Conservation (phyloP, 2,888 invertebrate genomes). For the Phymatocera aterrima region DNA sequence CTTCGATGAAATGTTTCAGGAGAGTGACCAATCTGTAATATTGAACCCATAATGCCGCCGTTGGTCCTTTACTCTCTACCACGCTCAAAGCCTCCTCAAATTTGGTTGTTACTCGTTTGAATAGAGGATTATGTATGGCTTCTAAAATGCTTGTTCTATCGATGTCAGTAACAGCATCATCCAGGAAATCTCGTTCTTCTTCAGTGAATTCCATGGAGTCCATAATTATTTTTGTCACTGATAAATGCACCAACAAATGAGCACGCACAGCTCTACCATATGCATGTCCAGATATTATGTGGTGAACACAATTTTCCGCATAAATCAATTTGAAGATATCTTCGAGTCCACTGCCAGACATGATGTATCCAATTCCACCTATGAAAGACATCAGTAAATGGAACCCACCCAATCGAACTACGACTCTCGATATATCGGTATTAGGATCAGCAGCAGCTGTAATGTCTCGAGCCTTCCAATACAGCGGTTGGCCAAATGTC, state of each 20-base stretch:
- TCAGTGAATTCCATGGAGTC: slow-evolving; percentile 48
- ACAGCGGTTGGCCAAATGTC: slow-evolving; percentile 49
- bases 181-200: slow-evolving; percentile 47
- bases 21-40: too few relatives aligned
- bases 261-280: slow-evolving; percentile 60
- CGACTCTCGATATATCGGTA: slow-evolving; percentile 43
- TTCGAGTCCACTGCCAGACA: slow-evolving; percentile 60
- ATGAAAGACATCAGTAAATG: slow-evolving; percentile 60
- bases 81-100: too few relatives aligned
- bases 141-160: too few relatives aligned
- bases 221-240: slow-evolving; percentile 49
- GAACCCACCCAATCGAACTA: slow-evolving; percentile 60
- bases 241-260: slow-evolving; percentile 55
- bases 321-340: slow-evolving; percentile 56
- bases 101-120: too few relatives aligned
- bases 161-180: slow-evolving; percentile 1
- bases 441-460: slow-evolving; percentile 30
- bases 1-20: too few relatives aligned
- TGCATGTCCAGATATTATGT: slow-evolving; percentile 59
- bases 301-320: slow-evolving; percentile 55
- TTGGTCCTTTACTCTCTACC: too few relatives aligned
- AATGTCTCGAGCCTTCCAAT: slow-evolving; percentile 50
- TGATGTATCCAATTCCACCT: slow-evolving; percentile 56
- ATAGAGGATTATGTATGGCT: too few relatives aligned
- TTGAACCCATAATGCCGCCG: too few relatives aligned